phyloP scores from a whole-genome alignment of 2,113 vertebrate species.

The Myiopsitta monachus region DNA sequence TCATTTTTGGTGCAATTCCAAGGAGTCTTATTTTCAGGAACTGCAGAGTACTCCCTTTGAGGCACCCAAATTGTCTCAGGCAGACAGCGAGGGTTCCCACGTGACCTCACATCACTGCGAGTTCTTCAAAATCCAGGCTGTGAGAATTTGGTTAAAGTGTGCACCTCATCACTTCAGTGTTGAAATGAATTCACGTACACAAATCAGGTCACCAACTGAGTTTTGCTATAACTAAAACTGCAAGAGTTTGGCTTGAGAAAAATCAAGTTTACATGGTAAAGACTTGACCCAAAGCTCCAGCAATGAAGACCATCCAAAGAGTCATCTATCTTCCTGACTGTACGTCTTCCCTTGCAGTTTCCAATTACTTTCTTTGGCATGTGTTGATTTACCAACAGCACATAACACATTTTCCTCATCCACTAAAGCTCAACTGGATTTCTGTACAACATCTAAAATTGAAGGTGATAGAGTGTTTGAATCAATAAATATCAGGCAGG shows the following conservation, averaged over 20 bases:
- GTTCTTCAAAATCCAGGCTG: not conserved
- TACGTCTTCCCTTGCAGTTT: not conserved
- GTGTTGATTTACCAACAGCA: not conserved
- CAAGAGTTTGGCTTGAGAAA: not conserved
- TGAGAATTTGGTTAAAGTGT: not conserved
- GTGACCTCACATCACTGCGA: fast-evolving
- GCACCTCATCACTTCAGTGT: not conserved
- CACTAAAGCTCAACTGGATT: not conserved
- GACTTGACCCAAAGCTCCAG: not conserved
- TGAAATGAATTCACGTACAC: not conserved
- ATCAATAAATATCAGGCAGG: not conserved
- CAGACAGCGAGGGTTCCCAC: not conserved
- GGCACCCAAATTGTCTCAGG: not conserved
- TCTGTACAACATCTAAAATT: not conserved
- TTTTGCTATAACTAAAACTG: not conserved
- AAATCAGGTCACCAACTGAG: not conserved
- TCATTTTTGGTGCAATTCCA: no score
- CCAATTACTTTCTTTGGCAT: not conserved
- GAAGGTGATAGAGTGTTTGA: not conserved
- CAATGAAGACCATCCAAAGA: not conserved
- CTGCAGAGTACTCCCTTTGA: not conserved
- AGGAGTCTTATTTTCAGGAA: not conserved
- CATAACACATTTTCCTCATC: not conserved
- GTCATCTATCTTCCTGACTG: not conserved
- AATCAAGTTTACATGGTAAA: not conserved